Evolutionary conservation across 2,888 invertebrate genomes (phyloP).

Genomic region (Drosophila meridiana): DNA sequence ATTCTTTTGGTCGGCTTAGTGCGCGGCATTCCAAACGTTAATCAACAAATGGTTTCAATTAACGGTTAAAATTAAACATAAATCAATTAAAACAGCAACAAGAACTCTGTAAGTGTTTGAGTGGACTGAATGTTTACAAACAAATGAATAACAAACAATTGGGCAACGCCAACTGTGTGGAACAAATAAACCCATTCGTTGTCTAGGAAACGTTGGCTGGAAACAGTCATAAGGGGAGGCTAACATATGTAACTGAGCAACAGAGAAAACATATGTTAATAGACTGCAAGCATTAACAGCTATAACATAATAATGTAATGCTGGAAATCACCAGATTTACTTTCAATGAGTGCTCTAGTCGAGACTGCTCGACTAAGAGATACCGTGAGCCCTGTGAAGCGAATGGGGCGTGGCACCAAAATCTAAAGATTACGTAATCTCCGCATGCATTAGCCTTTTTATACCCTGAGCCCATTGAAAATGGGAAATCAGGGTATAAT

Average conservation of each 20-base stretch:
- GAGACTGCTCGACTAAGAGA: too few species aligned
- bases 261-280: not conserved
- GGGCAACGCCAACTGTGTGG: not conserved
- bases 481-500: too few species aligned
- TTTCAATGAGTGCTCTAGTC: too few species aligned
- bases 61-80: not conserved
- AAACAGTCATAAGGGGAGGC: not conserved
- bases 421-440: too few species aligned
- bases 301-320: too few species aligned
- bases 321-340: too few species aligned
- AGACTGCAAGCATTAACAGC: not conserved
- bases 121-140: not conserved
- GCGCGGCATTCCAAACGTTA: conserved; percentile 78
- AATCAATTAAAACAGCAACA: not conserved
- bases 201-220: conserved; percentile 10
- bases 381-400: too few species aligned
- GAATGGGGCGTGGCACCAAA: too few species aligned
- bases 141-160: conserved; percentile 4
- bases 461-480: too few species aligned
- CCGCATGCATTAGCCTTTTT: too few species aligned
- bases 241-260: conserved; percentile 1
- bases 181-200: conserved; percentile 34
- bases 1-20: conserved; percentile 82
- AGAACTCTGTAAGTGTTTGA: conserved; percentile 13
- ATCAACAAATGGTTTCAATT: not conserved